Evolutionary conservation across 1,140 invertebrate species (phyloP), one percentile per base, ranked within the genome.

Genomic region (Sycophila sp.): DNA sequence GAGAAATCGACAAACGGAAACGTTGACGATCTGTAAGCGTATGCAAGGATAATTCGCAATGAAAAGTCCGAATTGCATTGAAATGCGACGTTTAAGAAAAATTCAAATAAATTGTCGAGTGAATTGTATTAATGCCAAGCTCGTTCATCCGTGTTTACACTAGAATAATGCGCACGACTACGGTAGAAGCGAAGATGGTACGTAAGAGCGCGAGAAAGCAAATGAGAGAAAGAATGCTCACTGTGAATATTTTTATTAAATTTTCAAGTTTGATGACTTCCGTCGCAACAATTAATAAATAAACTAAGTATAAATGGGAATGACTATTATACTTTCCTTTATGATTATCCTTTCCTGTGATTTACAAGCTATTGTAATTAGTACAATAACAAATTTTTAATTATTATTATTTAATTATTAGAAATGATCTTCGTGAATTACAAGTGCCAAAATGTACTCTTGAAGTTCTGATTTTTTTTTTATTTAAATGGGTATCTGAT

Each of bases 161-260:
- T 70, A 71, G 22, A 67, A 36, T 47, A 72, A 72, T 64, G 60
- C 38, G 62, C 53, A 67, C 51, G 51, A 72, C 60, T 59, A 51
- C 53, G 62, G 55, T 51, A 24, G n/a, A 59, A 59, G 63, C 77
- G 71, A 76, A 77, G 75, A 76, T 75, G 79, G 71, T 74, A 70
- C 68, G 73, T 76, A 76, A 77, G 66, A 65, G 71, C 75, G 73
- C 51, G 75, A 77, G 74, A 76, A 75, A 74, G 76, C 71, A 76
- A 71, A 78, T 78, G 78, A 80, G 75, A 79, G 80, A 81, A 85
- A 81, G 80, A 85, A 81, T 85, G 83, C 80, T 85, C 81, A 85
- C 75, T 85, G 85, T 86, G 85, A 86, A 86, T 86, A 86, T 86
- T 86, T 86, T 86, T 85, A 85, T 86, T 86, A 85, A 86, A 86